phyloP scores from a whole-genome alignment of 2,888 invertebrate species.

The Synergus itoensis region DNA sequence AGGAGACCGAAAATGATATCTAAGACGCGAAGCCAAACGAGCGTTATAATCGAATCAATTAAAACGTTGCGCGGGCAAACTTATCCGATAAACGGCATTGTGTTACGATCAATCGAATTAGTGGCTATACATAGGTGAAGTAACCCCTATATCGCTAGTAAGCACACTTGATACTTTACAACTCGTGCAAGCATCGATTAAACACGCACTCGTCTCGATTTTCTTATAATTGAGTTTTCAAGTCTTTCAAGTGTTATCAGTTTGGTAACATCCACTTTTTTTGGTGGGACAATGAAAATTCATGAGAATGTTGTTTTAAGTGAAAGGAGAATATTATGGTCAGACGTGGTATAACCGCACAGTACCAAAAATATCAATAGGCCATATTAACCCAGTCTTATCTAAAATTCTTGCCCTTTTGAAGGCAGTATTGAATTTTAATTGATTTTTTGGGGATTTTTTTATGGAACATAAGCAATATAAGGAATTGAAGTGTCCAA shows the following conservation, averaged over 20 bases:
- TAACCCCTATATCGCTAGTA: slow-evolving; percentile 2
- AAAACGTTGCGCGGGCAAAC: slow-evolving; percentile 64
- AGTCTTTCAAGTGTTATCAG: too few species aligned
- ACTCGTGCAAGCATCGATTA: neutral
- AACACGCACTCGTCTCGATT: neutral
- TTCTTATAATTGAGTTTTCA: neutral
- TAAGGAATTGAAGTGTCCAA: neutral
- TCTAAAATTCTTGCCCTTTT: too few species aligned
- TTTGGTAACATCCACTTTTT: neutral
- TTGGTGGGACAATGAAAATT: neutral
- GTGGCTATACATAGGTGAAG: neutral
- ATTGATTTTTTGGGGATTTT: too few species aligned
- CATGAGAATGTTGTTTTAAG: too few species aligned
- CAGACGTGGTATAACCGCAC: too few species aligned
- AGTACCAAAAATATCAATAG: too few species aligned
- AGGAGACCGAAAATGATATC: slow-evolving; percentile 51
- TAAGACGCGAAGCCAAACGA: slow-evolving; percentile 65
- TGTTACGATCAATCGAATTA: slow-evolving; percentile 69
- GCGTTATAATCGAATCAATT: slow-evolving; percentile 71
- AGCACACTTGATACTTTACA: slow-evolving; percentile 2
- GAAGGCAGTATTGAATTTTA: too few species aligned
- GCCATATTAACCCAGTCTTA: too few species aligned
- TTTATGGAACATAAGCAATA: neutral
- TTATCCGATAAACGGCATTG: slow-evolving; percentile 71
- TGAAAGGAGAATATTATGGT: too few species aligned